A percentile compares a stretch with the other conserved stretches of the same genome.
Evolutionary conservation across 2,113 vertebrate species (phyloP).

Genomic region (Clupea harengus): DNA sequence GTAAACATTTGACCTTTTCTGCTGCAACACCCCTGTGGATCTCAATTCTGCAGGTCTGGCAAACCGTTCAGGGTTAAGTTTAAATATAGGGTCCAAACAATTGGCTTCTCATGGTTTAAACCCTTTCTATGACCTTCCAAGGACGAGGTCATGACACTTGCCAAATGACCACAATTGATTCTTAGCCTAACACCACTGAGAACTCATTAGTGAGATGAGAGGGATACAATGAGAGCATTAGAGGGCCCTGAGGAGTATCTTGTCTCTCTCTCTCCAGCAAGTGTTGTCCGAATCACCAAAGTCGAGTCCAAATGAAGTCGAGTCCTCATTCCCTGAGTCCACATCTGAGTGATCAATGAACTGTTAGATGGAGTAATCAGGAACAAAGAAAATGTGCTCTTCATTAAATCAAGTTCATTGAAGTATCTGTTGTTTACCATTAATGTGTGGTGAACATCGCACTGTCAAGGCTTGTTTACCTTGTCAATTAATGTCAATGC

Average conservation of each 20-base stretch:
- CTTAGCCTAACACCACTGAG: not conserved
- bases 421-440: no score
- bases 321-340: no score
- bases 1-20: not conserved
- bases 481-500: no score
- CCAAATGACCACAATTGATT: conserved; percentile 5
- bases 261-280: not conserved
- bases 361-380: no score
- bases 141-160: not conserved
- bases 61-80: not conserved
- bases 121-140: not conserved
- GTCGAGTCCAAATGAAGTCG: no score
- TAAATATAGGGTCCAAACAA: not conserved
- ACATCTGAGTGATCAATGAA: no score
- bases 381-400: no score
- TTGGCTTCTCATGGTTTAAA: not conserved
- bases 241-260: not conserved
- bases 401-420: no score
- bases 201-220: not conserved
- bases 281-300: no score
- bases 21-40: not conserved
- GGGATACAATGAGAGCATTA: not conserved
- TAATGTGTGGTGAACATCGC: no score
- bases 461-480: no score
- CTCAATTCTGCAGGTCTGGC: no score